Base-by-base conservation (phyloP, 2,113 vertebrate species). In the Megalops atlanticus region DNA sequence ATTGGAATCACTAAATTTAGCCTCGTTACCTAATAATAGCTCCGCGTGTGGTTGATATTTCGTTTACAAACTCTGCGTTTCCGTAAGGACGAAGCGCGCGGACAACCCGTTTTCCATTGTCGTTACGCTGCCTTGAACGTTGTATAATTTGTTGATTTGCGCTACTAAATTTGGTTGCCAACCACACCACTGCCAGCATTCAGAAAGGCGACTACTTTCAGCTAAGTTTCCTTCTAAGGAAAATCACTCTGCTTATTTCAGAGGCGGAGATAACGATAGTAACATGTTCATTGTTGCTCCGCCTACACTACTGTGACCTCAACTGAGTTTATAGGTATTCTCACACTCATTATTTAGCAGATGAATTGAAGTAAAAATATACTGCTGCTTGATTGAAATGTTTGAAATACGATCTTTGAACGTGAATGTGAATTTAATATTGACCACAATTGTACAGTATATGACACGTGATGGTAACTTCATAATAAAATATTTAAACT, bases 171-270 rank as follows among this genome's bases (percentile, higher is more conserved):
- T 64, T 64, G 24, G 3, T 31, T 64, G 24, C 58, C n/a, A 64
- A 4, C 58, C 58, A 64, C 31, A 11, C 15, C 38, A n/a, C 11
- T 41, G 36, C 21, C 11, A 54, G 41, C 4, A 49, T 35, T 12
- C 1, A 43, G 64, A 47, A 54, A 54, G 4, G n/a, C 6, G 18
- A 45, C 18, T 71, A 39, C 41, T 76, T 76, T 38, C 68, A 47
- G 83, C 80, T 86, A 83, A 72, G 80, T 89, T 64, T 89, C 92
- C 91, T 92, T 93, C 89, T 91, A 92, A 85, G 91, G 91, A 80
- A 87, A 89, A 87, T 91, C 83, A 85, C 81, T 87, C 87, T 2
- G 58, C 38, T 78, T 74, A 21, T 86, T 80, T 81, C 76, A 86
- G 72, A 86, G 90, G 91, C 90, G 89, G 91, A 84, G 91, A 89